A percentile compares a stretch with the other conserved stretches of the same genome.
Evolutionary conservation across 2,888 invertebrate genomes (phyloP).

Genomic region (Drosophila merina): DNA sequence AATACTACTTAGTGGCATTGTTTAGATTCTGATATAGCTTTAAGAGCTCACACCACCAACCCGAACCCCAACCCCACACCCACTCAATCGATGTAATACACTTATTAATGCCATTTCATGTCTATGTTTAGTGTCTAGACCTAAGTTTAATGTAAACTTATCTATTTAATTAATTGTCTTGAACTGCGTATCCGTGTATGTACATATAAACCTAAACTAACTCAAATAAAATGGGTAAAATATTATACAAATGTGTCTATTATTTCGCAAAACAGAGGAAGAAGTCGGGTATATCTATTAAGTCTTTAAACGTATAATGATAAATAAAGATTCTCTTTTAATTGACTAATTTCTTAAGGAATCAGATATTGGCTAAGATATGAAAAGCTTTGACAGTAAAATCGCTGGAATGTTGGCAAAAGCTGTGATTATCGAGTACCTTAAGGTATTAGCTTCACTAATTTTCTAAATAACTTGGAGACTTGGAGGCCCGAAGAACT

Average conservation of each 20-base stretch:
- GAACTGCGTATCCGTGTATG: constrained; percentile 15
- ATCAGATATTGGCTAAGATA: too few relatives aligned
- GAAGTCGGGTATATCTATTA: too few relatives aligned
- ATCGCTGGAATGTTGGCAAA: too few relatives aligned
- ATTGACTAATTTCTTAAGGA: too few relatives aligned
- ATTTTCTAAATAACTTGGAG: too few relatives aligned
- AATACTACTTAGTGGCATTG: constrained; percentile 57
- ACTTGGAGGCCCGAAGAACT: too few relatives aligned
- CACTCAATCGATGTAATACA: constrained; percentile 35
- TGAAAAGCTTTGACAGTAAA: too few relatives aligned
- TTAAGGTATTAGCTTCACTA: too few relatives aligned
- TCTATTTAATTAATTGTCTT: constrained; percentile 25
- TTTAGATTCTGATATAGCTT: constrained; percentile 49
- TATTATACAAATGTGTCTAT: not conserved
- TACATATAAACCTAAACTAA: constrained; percentile 11
- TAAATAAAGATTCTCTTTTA: too few relatives aligned
- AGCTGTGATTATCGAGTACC: too few relatives aligned
- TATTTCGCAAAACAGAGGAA: too few relatives aligned
- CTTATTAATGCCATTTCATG: constrained; percentile 39
- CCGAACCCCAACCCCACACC: not conserved
- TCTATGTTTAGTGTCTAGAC: constrained; percentile 12
- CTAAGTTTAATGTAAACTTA: constrained; percentile 18
- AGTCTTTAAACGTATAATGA: too few relatives aligned
- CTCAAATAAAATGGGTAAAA: constrained; percentile 35
- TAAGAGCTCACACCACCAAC: constrained; percentile 39